These are phyloP conservation scores for Pangasius djambal DNA, from an alignment of 2,797 vertebrate genomes.

Conservation along the genomic window DNA sequence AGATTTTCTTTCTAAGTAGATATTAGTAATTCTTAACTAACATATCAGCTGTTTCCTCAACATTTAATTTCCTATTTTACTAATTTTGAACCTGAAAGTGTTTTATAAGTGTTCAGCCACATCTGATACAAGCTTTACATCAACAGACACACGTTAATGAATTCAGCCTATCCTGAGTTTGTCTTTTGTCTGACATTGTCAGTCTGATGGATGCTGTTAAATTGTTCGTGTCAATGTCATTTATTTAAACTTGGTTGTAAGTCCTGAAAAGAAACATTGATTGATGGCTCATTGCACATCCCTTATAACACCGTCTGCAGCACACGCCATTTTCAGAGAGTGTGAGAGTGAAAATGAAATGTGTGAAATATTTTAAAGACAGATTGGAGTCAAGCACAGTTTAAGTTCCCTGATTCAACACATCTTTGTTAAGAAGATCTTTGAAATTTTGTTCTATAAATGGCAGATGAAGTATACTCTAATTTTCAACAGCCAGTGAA, in stretches of 20 bases:
- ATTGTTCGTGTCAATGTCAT: not conserved
- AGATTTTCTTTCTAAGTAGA: not conserved
- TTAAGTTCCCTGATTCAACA: not conserved
- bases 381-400: not conserved
- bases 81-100: not conserved
- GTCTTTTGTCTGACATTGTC: not conserved
- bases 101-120: not conserved
- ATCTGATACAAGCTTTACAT: not conserved
- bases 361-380: not conserved
- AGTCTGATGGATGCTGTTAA: not conserved
- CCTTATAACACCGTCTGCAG: not conserved
- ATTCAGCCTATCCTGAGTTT: not conserved
- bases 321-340: not conserved
- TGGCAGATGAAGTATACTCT: not conserved
- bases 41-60: not conserved
- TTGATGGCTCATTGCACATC: not conserved
- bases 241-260: not conserved
- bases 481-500: not conserved
- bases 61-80: not conserved
- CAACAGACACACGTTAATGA: not conserved
- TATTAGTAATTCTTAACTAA: not conserved
- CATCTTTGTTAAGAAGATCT: not conserved
- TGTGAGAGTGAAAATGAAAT: not conserved
- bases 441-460: not conserved
- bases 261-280: not conserved